Conservation (phyloP, 2,113 vertebrate genomes). For the Trematomus loennbergii region DNA sequence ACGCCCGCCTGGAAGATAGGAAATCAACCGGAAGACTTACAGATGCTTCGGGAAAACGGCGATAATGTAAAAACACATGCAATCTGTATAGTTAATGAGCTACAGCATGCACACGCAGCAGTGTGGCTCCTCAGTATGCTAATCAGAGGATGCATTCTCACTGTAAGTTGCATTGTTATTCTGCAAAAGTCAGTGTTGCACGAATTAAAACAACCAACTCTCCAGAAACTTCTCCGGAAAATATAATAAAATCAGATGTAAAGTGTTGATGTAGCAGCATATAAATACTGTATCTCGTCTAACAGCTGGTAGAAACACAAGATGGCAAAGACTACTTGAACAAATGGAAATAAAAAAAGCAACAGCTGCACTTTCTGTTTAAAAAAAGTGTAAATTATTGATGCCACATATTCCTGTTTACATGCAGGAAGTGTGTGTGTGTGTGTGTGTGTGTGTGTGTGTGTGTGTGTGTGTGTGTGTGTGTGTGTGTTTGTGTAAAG, state of each 20-base stretch:
- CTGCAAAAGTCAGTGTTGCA: background rate
- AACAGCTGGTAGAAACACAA: slow-evolving; percentile 55
- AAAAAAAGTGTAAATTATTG: slow-evolving; percentile 34
- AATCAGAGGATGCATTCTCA: background rate
- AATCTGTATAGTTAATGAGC: slow-evolving; percentile 6
- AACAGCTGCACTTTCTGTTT: slow-evolving; percentile 46
- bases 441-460: slow-evolving; percentile 31
- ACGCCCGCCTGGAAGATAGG: background rate
- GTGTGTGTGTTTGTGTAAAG: slow-evolving; percentile 18
- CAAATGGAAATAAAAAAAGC: slow-evolving; percentile 1
- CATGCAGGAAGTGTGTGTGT: slow-evolving; percentile 18
- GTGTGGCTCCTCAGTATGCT: no score
- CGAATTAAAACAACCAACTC: slow-evolving; percentile 1
- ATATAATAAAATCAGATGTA: slow-evolving; percentile 38
- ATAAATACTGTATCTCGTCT: no score
- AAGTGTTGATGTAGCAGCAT: slow-evolving; percentile 60
- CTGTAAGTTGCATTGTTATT: no score
- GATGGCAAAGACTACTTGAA: slow-evolving; percentile 13
- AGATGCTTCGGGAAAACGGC: background rate
- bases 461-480: slow-evolving; percentile 20
- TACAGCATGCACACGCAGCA: background rate
- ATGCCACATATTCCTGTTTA: slow-evolving; percentile 14
- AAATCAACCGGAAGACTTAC: background rate
- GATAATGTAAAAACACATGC: slow-evolving; percentile 15
- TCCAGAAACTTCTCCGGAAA: slow-evolving; percentile 26